Evolutionary conservation across 1,140 invertebrate genomes (phyloP), one percentile per base, ranked within the genome.

Genomic region (Agraylea sexmaculata): DNA sequence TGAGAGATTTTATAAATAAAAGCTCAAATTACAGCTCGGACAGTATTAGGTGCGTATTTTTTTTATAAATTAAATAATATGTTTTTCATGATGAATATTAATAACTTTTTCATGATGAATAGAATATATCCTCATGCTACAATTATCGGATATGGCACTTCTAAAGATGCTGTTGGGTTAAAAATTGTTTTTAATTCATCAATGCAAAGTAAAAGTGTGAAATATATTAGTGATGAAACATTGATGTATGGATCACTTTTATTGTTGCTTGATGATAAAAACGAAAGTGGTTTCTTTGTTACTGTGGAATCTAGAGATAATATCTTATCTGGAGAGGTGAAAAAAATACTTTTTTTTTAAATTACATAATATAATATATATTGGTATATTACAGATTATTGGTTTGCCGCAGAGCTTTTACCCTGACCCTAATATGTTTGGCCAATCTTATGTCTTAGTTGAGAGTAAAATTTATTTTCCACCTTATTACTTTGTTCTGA

Each of bases 231-330:
- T n/a, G 6, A 40, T 31, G 21, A 75, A 52, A 59, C 75, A 33
- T 70, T 88, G 19, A 69, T 85, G 52, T 75, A 61, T 58, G 84
- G 84, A 1, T 77, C 80, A 0, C 57, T 88, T n/a, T 48, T 88
- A 0, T 73, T 79, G 43, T 69, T 89, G 18, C 79, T 79, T 1
- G 59, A 58, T 21, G 73, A 83, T 52, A 66, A 77, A 32, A 87
- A 86, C 55, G 57, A 69, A 19, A 71, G 69, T 20, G 60, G 83
- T 21, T 57, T 80, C 22, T 72, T 84, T 48, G 83, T 73, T 12
- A 75, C 70, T 1, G 75, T 87, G 15, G 53, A 64, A 4, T 65
- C 79, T 19, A 60, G 77, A 29, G 65, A 80, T 25, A 21, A 57
- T 25, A 39, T 75, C 0, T 44, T 52, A 11, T 37, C 69, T 21